Percentiles rank a stretch among this genome's conserved stretches.
These are phyloP conservation scores for Caranx ignobilis DNA, from an alignment of 2,113 vertebrate species.

Conservation along the genomic window DNA sequence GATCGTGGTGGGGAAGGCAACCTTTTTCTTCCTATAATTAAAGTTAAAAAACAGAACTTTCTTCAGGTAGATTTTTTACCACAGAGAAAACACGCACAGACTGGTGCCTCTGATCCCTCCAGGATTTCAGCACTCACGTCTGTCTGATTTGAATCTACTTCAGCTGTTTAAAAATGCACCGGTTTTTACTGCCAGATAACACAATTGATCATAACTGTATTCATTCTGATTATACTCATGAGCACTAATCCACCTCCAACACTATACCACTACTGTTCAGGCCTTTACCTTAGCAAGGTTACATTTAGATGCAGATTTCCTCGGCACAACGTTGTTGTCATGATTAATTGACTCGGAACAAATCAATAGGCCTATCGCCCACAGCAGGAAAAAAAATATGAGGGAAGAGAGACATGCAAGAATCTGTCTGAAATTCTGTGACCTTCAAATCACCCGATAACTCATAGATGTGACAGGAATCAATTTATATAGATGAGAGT, in stretches of 20 bases:
- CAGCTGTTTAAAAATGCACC: not conserved
- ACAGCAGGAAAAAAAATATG: slow-evolving; percentile 27
- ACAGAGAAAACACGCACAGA: not conserved
- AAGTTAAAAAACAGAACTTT: not conserved
- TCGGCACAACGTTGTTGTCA: slow-evolving; percentile 49
- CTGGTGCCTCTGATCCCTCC: not conserved
- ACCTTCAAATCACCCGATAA: slow-evolving; percentile 77
- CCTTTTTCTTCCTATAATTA: not conserved
- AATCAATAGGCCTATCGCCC: slow-evolving; percentile 70
- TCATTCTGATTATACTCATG: not conserved
- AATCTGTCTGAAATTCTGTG: slow-evolving; percentile 69
- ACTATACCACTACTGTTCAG: not conserved
- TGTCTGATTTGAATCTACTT: not conserved
- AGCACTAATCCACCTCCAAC: not conserved
- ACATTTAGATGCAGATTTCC: slow-evolving; percentile 49
- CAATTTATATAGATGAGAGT: slow-evolving; percentile 67
- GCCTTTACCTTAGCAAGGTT: slow-evolving; percentile 33
- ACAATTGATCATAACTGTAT: not conserved
- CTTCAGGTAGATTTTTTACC: not conserved
- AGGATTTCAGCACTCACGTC: not conserved
- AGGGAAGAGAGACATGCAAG: slow-evolving; percentile 53
- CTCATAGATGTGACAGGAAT: slow-evolving; percentile 70
- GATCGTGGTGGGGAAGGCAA: not conserved
- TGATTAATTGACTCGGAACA: slow-evolving; percentile 73
- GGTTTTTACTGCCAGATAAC: not conserved